Evolutionary conservation across 2,888 invertebrate genomes (phyloP), one percentile per base, ranked within the genome.

Genomic region (Cephus runcator): DNA sequence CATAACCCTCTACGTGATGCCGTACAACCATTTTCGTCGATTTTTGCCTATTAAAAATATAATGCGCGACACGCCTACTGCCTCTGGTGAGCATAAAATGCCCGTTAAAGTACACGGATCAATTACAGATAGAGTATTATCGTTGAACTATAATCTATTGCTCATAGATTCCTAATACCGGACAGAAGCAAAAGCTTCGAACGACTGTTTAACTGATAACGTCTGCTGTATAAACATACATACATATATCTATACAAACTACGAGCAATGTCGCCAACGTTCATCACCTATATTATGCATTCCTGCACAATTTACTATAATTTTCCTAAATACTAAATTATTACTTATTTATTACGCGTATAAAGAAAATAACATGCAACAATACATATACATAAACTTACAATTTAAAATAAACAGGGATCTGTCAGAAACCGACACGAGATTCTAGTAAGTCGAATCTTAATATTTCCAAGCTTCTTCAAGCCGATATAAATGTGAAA

Each of bases 1-100:
- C 94, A 86, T 94, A 95, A 40, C 95, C 95, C 80, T 93, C 92
- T 23, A 95, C 91, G 74, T 91, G 85, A 83, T 93, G 91, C 84
- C 87, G 90, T 69, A 89, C 82, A 34, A 92, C 93, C 94, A 94
- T 94, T 89, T 87, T 91, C 75, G 69, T 69, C 73, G 71, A 69
- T 34, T 79, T 75, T 34, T 71, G 77, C 56, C 33, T 69, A 69
- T 69, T 73, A 36, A 69, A 77, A 30, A 69, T 75, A 31, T 40
- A 34, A 69, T 56, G 69, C 30, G 69, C 30, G 12, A 77, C 56
- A 56, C 56, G 23, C 56, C 56, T 56, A 56, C 23, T 56, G 23
- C 56, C 23, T 23, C 23, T 56, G 23, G 56, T 56, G 23, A 56
- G 56, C 56, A 56, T 56, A 56, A 6, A 56, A 23, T 56, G 56